Percentiles rank a stretch among this genome's conserved stretches.
Evolutionary conservation across 1,140 invertebrate species (phyloP).

Genomic region (Apis florea): DNA sequence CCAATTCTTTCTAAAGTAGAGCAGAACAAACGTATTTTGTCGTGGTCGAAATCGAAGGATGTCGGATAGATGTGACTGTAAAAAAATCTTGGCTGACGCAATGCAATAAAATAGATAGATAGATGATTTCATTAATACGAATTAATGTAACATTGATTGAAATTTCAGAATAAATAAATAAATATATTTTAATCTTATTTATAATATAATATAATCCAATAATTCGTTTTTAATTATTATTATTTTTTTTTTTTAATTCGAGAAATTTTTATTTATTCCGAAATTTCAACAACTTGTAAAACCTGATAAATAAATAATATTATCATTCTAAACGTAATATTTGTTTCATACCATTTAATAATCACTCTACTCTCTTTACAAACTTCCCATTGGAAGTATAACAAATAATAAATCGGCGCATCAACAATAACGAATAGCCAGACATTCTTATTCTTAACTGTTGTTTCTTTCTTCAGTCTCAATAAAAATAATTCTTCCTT

Average conservation of each 20-base stretch:
- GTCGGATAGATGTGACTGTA: background rate
- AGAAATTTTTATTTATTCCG: background rate
- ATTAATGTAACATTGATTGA: background rate
- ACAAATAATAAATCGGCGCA: background rate
- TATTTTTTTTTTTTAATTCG: background rate
- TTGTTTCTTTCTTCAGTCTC: background rate
- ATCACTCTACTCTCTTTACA: constrained; percentile 7
- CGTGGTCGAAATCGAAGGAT: background rate
- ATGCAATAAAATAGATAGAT: background rate
- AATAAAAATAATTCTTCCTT: background rate
- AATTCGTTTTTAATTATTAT: too few relatives aligned
- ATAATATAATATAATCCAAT: background rate
- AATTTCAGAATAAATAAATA: background rate
- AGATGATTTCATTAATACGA: background rate
- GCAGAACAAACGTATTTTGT: background rate
- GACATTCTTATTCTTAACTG: background rate
- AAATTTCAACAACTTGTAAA: background rate
- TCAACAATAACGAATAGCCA: background rate
- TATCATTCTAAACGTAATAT: background rate
- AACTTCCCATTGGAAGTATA: background rate
- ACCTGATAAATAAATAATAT: background rate
- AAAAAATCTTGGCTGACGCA: too few relatives aligned
- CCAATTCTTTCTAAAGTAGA: constrained; percentile 12
- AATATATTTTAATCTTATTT: background rate
- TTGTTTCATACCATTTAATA: background rate